Conservation (phyloP, 2,888 invertebrate genomes). For the Anorthoa munda region DNA sequence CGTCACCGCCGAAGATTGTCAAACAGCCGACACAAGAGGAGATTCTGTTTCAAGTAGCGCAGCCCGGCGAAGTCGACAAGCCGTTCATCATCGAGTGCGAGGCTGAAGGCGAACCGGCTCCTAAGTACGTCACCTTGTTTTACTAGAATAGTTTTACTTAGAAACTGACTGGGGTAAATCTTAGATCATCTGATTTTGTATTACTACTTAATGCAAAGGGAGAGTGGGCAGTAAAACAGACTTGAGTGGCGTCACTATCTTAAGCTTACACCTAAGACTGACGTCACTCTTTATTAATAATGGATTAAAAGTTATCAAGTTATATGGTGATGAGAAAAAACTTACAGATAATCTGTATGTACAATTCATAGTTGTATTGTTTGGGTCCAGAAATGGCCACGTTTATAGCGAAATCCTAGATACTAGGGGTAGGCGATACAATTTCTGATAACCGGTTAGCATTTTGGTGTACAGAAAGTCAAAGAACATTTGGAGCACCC, state of each 20-base stretch:
- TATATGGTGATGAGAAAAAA: no score
- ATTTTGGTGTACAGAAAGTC: background rate
- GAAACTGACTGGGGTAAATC: slow-evolving; percentile 2
- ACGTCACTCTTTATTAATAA: no score
- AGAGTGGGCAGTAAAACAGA: no score
- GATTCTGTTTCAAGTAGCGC: slow-evolving; percentile 97
- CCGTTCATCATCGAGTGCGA: slow-evolving; percentile 99
- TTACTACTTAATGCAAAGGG: no score
- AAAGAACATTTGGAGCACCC: background rate
- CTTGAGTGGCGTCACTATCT: no score
- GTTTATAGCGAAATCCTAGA: no score
- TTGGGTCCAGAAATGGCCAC: no score
- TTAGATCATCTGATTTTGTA: slow-evolving; percentile 8
- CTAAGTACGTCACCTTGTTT: slow-evolving; percentile 93
- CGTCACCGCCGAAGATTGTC: slow-evolving; percentile 97
- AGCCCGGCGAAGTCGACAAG: slow-evolving; percentile 96
- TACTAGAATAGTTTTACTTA: slow-evolving; percentile 16
- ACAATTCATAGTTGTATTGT: no score
- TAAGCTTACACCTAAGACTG: no score
- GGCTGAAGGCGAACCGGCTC: slow-evolving; percentile 98
- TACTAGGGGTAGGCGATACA: no score
- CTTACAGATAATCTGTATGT: no score
- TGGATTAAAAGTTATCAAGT: no score
- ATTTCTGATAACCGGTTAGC: background rate
- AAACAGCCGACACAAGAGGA: slow-evolving; percentile 98